Evolutionary conservation across 2,888 invertebrate genomes (phyloP).

Genomic region (Parascotia fuliginaria): DNA sequence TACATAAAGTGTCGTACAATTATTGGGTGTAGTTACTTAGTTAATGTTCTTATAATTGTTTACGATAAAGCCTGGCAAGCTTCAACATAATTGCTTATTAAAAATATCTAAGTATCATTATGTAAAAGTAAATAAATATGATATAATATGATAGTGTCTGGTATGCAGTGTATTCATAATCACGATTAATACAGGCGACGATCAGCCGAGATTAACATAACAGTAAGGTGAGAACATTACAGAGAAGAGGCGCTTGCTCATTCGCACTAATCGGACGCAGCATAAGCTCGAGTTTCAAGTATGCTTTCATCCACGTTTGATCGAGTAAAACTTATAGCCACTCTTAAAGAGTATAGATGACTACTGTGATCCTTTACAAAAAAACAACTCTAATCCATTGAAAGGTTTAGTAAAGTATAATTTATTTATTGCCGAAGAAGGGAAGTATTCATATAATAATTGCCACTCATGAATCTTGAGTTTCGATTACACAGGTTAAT

Average conservation of each 20-base stretch:
- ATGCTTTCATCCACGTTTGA: conserved; percentile 58
- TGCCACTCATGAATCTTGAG: too few species aligned
- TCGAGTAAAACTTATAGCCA: conserved; percentile 37
- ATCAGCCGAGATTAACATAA: conserved; percentile 27
- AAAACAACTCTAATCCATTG: too few species aligned
- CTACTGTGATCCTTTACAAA: background rate
- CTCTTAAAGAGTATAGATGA: conserved; percentile 29
- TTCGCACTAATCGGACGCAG: conserved; percentile 63
- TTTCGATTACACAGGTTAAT: too few species aligned
- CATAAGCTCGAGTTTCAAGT: conserved; percentile 63
- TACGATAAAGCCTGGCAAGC: background rate
- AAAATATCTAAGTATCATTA: background rate
- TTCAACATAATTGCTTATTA: conserved; percentile 1
- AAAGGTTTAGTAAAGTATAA: too few species aligned
- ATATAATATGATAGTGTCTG: background rate
- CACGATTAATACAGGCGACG: conserved; percentile 13
- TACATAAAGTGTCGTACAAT: background rate
- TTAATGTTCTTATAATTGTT: background rate
- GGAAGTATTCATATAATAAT: too few species aligned
- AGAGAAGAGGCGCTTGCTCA: conserved; percentile 54
- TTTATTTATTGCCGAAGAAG: too few species aligned
- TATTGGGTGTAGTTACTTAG: background rate
- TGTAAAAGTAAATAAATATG: background rate
- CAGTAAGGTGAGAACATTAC: conserved; percentile 53
- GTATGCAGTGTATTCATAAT: conserved; percentile 9